Evolutionary conservation across 2,888 invertebrate species (phyloP).

Genomic region (Zygogramma bicolorata): DNA sequence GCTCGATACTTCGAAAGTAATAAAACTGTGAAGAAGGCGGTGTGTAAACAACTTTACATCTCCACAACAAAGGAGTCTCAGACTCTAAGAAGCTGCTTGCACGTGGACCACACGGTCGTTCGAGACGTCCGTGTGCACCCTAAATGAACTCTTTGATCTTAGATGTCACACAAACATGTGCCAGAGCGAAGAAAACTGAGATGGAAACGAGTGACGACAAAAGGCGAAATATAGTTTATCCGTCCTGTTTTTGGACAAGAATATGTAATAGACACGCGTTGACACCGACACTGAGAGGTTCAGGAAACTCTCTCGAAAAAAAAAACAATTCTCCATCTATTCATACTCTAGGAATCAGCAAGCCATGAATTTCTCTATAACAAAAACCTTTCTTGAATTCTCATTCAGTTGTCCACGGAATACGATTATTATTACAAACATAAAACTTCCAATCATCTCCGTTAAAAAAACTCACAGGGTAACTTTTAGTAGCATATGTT

Average conservation of each 20-base stretch:
- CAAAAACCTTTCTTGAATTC: no score
- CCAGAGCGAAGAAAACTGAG: constrained; percentile 10
- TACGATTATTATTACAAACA: no score
- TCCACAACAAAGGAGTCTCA: constrained; percentile 41
- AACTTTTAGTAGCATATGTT: no score
- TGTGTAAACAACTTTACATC: constrained; percentile 50
- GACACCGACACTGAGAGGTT: no score
- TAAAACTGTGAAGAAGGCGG: constrained; percentile 45
- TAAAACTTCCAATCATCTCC: no score
- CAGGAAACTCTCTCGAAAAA: no score
- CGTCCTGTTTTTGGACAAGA: not conserved
- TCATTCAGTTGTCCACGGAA: no score
- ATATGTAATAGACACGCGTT: not conserved
- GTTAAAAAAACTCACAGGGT: no score
- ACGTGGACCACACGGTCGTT: constrained; percentile 55
- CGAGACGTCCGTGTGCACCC: constrained; percentile 27
- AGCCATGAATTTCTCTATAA: no score
- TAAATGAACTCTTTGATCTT: constrained; percentile 47
- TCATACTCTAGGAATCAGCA: no score
- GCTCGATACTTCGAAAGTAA: constrained; percentile 39
- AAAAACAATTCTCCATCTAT: no score
- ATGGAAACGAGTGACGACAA: constrained; percentile 9
- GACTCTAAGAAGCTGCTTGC: constrained; percentile 51
- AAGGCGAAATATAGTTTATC: not conserved
- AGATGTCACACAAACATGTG: constrained; percentile 32